A percentile compares a stretch with the other conserved stretches of the same genome.
These are phyloP conservation scores for Dryomyza anilis DNA, from an alignment of 2,888 invertebrate genomes.

Conservation along the genomic window DNA sequence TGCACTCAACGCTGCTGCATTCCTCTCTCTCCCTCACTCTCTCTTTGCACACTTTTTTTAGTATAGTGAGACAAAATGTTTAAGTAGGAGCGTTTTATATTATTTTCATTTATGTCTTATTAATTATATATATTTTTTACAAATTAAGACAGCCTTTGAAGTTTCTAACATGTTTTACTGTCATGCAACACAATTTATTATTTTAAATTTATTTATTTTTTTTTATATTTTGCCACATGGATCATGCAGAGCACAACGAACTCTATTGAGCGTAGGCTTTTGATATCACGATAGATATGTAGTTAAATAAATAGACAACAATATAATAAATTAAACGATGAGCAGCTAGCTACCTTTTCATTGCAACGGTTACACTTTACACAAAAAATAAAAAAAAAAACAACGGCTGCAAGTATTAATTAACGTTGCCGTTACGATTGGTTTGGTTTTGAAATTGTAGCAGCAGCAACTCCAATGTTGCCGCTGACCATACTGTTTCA, in stretches of 20 bases:
- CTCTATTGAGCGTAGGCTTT: not conserved
- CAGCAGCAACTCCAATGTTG: conserved; percentile 6
- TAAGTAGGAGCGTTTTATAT: too few species aligned
- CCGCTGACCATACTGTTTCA: conserved; percentile 31
- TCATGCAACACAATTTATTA: conserved; percentile 4
- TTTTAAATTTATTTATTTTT: not conserved
- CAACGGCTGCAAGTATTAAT: conserved; percentile 30
- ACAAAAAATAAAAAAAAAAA: conserved; percentile 19
- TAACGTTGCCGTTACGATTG: conserved; percentile 53
- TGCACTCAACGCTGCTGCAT: too few species aligned
- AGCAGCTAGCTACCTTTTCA: conserved; percentile 18
- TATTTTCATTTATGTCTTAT: too few species aligned
- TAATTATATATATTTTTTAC: too few species aligned
- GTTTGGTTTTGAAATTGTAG: conserved; percentile 43
- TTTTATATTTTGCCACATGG: not conserved
- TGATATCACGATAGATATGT: too few species aligned
- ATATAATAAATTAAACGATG: not conserved
- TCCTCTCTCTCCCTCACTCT: not conserved
- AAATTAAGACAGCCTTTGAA: not conserved
- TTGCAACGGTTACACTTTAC: conserved; percentile 28
- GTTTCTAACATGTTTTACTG: not conserved
- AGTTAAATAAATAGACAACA: not conserved
- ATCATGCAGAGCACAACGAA: conserved; percentile 13
- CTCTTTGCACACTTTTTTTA: too few species aligned
- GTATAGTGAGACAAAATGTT: too few species aligned